Conservation (phyloP, 2,888 invertebrate species). For the Erebia epiphron region DNA sequence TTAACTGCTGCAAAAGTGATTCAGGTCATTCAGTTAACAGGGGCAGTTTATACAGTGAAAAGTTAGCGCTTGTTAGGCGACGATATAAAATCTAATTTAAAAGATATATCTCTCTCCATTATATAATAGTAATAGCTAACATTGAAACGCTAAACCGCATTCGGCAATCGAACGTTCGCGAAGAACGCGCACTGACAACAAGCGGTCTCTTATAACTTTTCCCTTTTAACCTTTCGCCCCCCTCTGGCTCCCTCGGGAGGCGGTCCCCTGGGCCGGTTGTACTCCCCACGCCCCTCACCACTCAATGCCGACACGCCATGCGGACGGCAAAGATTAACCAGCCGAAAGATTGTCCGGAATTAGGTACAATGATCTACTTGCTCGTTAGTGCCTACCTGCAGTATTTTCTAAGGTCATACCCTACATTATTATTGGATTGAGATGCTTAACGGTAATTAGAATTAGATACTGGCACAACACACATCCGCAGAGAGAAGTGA, state of each 20-base stretch:
- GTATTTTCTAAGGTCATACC: neutral
- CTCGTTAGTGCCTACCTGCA: neutral
- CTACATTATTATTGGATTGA: no score
- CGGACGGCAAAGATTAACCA: conserved; percentile 73
- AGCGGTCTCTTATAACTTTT: conserved; percentile 83
- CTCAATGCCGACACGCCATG: conserved; percentile 82
- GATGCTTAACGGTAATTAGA: no score
- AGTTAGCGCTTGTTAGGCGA: neutral
- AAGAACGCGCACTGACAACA: conserved; percentile 76
- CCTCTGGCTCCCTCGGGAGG: conserved; percentile 74
- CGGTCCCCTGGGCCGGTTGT: conserved; percentile 80
- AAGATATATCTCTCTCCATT: neutral
- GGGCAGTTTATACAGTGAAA: neutral
- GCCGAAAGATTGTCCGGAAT: conserved; percentile 46
- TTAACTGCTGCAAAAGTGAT: no score
- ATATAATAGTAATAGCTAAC: conserved; percentile 30
- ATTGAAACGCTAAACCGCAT: conserved; percentile 53
- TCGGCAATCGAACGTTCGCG: conserved; percentile 67
- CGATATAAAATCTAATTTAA: neutral
- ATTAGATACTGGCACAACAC: no score
- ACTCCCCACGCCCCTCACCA: conserved; percentile 74
- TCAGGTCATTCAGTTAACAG: no score
- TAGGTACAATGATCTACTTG: conserved; percentile 10
- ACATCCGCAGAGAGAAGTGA: no score
- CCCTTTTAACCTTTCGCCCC: conserved; percentile 81